Evolutionary conservation across 2,113 vertebrate species (phyloP).

Genomic region (Baryphthengus martii): DNA sequence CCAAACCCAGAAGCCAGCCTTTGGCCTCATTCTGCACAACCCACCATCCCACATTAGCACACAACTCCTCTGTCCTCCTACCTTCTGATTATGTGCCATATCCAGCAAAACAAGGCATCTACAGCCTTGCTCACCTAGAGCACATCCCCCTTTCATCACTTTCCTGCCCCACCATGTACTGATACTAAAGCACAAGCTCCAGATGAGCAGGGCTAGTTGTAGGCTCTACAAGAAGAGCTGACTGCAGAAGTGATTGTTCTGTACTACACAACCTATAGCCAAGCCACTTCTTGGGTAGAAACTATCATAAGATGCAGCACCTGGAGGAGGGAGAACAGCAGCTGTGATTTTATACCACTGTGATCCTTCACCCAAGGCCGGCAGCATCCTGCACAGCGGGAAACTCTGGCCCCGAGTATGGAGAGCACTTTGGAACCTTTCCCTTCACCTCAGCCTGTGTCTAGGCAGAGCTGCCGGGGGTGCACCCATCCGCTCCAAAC

Average conservation of each 20-base stretch:
- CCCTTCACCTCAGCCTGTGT: not conserved
- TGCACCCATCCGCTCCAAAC: not conserved
- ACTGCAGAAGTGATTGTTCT: not conserved
- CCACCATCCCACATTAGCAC: not conserved
- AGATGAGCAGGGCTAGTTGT: not conserved
- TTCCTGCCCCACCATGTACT: not conserved
- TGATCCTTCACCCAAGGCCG: not conserved
- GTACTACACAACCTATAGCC: not conserved
- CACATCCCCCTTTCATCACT: not conserved
- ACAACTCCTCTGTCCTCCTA: not conserved
- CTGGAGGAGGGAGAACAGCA: not conserved
- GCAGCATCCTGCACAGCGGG: fast-evolving
- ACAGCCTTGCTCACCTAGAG: not conserved
- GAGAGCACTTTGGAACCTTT: not conserved
- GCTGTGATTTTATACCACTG: not conserved
- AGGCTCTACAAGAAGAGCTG: not conserved
- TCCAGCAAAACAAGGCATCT: not conserved
- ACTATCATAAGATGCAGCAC: not conserved
- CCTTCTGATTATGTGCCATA: not conserved
- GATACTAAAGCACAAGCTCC: not conserved
- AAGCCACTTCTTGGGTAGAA: not conserved
- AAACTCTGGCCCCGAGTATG: not conserved
- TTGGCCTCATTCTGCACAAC: not conserved
- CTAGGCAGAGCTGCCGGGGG: not conserved
- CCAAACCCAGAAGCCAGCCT: not conserved